A percentile compares a stretch with the other conserved stretches of the same genome.
These are phyloP conservation scores for Ceratina australensis DNA, from an alignment of 1,140 invertebrate species.

Conservation along the genomic window DNA sequence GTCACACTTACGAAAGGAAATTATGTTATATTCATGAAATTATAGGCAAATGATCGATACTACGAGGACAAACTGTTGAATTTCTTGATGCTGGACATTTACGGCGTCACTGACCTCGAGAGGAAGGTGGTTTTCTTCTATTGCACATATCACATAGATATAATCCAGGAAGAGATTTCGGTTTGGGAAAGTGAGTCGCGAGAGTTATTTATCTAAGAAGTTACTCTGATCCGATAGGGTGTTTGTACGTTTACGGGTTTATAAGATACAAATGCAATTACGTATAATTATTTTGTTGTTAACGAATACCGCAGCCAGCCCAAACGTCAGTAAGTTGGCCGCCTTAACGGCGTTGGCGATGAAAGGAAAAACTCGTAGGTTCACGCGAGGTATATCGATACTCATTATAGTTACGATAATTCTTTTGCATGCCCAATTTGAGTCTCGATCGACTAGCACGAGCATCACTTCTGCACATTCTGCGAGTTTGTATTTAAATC, in stretches of 20 bases:
- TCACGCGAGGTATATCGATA: conserved; percentile 68
- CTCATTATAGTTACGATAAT: not conserved
- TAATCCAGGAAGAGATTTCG: conserved; percentile 80
- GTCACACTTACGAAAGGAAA: not conserved
- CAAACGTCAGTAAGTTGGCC: conserved; percentile 63
- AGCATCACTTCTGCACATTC: no score
- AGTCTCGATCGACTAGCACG: no score
- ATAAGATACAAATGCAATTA: not conserved
- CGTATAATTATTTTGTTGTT: not conserved
- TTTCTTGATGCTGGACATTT: conserved; percentile 74
- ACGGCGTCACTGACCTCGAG: conserved; percentile 73
- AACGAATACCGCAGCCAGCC: conserved; percentile 49
- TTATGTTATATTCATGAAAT: no score
- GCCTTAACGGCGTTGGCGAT: conserved; percentile 65
- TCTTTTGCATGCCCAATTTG: not conserved
- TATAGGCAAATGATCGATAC: conserved; percentile 71
- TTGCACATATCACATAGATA: conserved; percentile 79
- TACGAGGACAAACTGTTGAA: conserved; percentile 71
- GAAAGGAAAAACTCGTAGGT: conserved; percentile 68
- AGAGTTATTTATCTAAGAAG: no score
- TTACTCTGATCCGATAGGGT: no score
- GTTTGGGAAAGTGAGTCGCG: conserved; percentile 79
- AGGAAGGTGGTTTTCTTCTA: conserved; percentile 80
- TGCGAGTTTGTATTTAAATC: no score
- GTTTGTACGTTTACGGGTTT: no score